Evolutionary conservation across 2,797 vertebrate genomes (phyloP).

Genomic region (Artibeus lituratus): DNA sequence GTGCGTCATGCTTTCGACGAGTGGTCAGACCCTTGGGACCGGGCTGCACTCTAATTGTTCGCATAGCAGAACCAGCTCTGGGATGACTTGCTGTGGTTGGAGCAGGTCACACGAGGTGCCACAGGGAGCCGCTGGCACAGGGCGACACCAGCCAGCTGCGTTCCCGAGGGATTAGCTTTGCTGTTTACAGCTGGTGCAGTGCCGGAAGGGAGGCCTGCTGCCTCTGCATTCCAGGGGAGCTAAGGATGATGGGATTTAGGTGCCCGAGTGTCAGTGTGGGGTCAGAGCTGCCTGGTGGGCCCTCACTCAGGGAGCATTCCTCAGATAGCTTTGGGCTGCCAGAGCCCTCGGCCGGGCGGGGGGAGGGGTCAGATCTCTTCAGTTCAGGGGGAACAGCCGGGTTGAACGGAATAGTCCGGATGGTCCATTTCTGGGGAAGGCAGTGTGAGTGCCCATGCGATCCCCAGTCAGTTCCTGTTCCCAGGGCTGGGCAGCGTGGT

Average conservation of each 20-base stretch:
- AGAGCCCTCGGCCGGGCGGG: too few species aligned
- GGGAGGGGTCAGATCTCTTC: background rate
- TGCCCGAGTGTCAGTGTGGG: background rate
- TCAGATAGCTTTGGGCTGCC: background rate
- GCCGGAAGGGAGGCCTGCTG: background rate
- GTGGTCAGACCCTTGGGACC: background rate
- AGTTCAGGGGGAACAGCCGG: background rate
- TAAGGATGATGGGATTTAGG: background rate
- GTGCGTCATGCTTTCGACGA: background rate
- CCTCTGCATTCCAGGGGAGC: background rate
- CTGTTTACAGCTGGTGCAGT: background rate
- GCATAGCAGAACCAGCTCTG: background rate
- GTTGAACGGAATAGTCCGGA: background rate
- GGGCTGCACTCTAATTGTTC: fast-evolving
- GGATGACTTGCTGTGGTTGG: background rate
- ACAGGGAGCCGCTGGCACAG: background rate
- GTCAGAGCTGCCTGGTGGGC: background rate
- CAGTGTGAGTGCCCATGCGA: background rate
- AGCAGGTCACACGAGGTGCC: background rate
- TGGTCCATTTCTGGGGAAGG: background rate
- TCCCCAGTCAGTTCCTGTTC: background rate
- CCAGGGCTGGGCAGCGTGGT: background rate
- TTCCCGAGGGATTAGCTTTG: background rate
- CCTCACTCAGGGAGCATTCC: background rate
- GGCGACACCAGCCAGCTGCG: background rate